Conservation (phyloP, 2,888 invertebrate species). For the Aradus depressus region DNA sequence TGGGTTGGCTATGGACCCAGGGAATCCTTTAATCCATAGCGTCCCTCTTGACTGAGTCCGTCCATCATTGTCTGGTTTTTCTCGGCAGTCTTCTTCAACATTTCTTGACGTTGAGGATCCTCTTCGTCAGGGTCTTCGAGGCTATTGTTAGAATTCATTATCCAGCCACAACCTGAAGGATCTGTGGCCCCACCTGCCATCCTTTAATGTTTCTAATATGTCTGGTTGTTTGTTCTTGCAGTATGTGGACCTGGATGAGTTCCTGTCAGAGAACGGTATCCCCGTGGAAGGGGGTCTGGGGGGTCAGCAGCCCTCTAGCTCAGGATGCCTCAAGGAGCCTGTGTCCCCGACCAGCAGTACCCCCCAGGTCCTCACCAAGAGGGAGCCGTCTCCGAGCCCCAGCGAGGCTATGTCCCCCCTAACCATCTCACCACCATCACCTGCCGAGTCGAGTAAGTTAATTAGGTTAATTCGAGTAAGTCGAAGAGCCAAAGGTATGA, state of each 20-base stretch:
- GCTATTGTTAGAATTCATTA: no score
- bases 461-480: neutral
- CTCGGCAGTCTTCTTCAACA: neutral
- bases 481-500: no score
- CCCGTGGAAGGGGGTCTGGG: slow-evolving; percentile 57
- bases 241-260: slow-evolving; percentile 96
- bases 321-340: slow-evolving; percentile 19
- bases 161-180: no score
- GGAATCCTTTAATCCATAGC: no score
- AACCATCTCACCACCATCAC: slow-evolving; percentile 78
- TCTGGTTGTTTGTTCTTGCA: slow-evolving; percentile 40
- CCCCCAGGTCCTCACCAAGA: slow-evolving; percentile 56
- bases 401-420: slow-evolving; percentile 67
- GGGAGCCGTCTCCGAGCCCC: slow-evolving; percentile 77
- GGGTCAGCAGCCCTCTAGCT: slow-evolving; percentile 23
- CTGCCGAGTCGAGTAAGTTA: slow-evolving; percentile 78
- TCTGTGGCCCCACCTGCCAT: no score
- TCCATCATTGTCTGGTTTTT: neutral
- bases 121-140: no score
- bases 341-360: slow-evolving; percentile 30
- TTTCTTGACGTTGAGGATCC: no score
- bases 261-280: slow-evolving; percentile 89
- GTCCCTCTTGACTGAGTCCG: no score
- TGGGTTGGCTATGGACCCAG: no score
- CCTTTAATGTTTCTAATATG: no score